Evolutionary conservation across 2,113 vertebrate species (phyloP).

Genomic region (Dendropsophus ebraccatus): DNA sequence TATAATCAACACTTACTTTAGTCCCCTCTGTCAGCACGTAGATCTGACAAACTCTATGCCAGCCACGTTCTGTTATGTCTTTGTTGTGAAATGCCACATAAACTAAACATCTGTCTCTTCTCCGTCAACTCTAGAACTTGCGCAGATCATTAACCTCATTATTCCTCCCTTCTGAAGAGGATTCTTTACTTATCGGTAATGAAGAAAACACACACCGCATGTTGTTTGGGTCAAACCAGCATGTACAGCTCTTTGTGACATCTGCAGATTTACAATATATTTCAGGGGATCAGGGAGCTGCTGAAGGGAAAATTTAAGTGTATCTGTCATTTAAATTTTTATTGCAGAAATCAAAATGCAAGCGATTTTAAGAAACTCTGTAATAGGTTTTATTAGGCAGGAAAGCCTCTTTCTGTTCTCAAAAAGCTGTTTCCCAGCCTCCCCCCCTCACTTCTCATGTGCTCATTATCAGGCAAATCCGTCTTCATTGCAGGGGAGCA

Average conservation of each 20-base stretch:
- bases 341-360: no score
- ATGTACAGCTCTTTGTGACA: background rate
- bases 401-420: no score
- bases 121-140: constrained; percentile 26
- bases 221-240: constrained; percentile 17
- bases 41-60: background rate
- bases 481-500: no score
- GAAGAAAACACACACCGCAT: background rate
- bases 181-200: constrained; percentile 5
- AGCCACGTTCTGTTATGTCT: background rate
- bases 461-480: no score
- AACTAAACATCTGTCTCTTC: constrained; percentile 25
- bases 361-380: no score
- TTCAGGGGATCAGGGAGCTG: no score
- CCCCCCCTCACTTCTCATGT: no score
- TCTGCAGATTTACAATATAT: background rate
- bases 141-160: constrained; percentile 52
- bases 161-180: constrained; percentile 29
- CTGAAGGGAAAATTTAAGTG: no score
- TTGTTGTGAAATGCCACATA: constrained; percentile 35
- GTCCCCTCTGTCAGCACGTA: background rate
- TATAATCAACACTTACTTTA: background rate
- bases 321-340: no score
- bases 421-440: no score
- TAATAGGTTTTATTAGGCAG: no score